These are phyloP conservation scores for Drosophila emarginata DNA, from an alignment of 2,888 invertebrate species.

Conservation along the genomic window DNA sequence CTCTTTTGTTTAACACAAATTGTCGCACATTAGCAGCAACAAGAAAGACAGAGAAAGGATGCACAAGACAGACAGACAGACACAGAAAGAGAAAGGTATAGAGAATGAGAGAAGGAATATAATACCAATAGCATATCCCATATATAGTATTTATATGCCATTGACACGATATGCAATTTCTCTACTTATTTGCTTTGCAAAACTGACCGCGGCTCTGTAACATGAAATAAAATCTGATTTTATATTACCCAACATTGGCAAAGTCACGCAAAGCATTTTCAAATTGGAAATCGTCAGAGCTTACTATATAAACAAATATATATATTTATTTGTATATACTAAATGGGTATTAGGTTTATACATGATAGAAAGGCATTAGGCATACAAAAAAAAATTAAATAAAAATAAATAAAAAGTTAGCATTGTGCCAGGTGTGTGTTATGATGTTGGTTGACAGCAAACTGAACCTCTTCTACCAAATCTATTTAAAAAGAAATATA, in stretches of 20 bases:
- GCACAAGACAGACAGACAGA: too few species aligned
- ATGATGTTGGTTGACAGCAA: neutral
- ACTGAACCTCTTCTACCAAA: neutral
- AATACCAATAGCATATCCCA: neutral
- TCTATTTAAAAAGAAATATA: neutral
- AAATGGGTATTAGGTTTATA: slow-evolving; percentile 31
- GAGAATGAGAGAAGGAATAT: neutral
- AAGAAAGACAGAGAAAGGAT: slow-evolving; percentile 13
- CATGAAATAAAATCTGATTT: slow-evolving; percentile 36
- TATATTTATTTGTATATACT: slow-evolving; percentile 16
- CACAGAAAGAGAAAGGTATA: slow-evolving; percentile 4
- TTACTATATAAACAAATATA: neutral
- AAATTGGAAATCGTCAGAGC: slow-evolving; percentile 8
- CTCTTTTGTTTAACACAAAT: slow-evolving; percentile 63
- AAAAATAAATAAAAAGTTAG: too few species aligned
- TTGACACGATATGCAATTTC: slow-evolving; percentile 41
- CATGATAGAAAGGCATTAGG: slow-evolving; percentile 55
- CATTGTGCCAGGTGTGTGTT: neutral
- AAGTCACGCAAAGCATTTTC: slow-evolving; percentile 35
- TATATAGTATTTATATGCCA: slow-evolving; percentile 33
- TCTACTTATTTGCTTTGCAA: slow-evolving; percentile 45
- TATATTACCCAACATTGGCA: slow-evolving; percentile 25
- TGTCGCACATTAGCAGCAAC: slow-evolving; percentile 58
- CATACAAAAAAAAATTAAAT: slow-evolving; percentile 4
- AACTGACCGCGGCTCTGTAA: slow-evolving; percentile 25